Conservation (phyloP, 2,797 vertebrate species). For the Anguilla marmorata region DNA sequence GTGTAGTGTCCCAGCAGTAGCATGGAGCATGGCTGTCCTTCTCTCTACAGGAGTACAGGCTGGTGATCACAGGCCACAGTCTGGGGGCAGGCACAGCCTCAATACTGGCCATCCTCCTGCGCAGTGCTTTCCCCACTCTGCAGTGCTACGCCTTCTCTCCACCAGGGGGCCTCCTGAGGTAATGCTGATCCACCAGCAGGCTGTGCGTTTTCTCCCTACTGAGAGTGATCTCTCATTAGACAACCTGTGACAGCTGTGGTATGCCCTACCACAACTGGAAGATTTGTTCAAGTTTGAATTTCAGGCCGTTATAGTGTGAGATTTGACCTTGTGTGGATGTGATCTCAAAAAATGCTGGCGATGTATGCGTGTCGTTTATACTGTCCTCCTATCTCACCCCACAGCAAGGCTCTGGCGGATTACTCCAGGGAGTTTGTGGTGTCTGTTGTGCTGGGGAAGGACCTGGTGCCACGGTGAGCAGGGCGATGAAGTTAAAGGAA, state of each 20-base stretch:
- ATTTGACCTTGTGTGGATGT: background rate
- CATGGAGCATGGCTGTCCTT: slow-evolving; percentile 18
- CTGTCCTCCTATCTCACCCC: slow-evolving; percentile 27
- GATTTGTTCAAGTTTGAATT: background rate
- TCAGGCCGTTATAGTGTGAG: background rate
- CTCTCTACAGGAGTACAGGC: slow-evolving; percentile 82
- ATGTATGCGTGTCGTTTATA: background rate
- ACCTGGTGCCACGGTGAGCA: slow-evolving; percentile 89
- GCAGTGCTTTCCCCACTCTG: slow-evolving; percentile 76
- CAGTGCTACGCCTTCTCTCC: slow-evolving; percentile 92
- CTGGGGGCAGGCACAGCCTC: slow-evolving; percentile 89
- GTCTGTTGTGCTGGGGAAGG: slow-evolving; percentile 90
- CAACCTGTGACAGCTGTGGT: background rate
- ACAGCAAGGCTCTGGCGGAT: slow-evolving; percentile 89
- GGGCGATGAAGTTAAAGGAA: background rate
- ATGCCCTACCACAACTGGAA: background rate
- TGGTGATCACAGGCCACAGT: slow-evolving; percentile 93
- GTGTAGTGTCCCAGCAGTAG: slow-evolving; percentile 7
- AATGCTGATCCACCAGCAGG: slow-evolving; percentile 32
- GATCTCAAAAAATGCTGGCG: background rate
- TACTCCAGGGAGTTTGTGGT: slow-evolving; percentile 88
- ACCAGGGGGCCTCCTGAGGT: slow-evolving; percentile 95
- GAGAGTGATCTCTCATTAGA: background rate
- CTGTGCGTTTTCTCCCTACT: background rate
- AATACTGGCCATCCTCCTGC: slow-evolving; percentile 81